phyloP scores from a whole-genome alignment of 2,888 invertebrate species.

The Eumerus sabulonum region DNA sequence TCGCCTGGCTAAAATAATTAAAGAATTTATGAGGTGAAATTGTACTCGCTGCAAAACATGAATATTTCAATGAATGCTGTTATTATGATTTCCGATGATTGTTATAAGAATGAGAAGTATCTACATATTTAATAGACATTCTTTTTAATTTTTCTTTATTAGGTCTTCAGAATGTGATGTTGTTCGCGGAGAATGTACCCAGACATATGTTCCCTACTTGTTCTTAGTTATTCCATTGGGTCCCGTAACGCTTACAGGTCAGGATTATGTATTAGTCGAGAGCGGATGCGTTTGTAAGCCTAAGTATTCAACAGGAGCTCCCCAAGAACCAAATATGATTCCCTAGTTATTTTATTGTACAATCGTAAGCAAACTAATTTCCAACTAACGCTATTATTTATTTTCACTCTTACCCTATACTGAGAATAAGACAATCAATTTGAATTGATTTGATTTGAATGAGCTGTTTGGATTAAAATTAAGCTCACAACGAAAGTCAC shows the following conservation, averaged over 20 bases:
- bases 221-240: slow-evolving; percentile 94
- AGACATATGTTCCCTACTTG: slow-evolving; percentile 91
- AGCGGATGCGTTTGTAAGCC: slow-evolving; percentile 95
- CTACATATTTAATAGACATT: background rate
- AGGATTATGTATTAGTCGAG: slow-evolving; percentile 96
- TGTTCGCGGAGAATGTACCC: slow-evolving; percentile 93
- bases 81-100: background rate
- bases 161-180: slow-evolving; percentile 94
- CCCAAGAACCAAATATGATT: slow-evolving; percentile 79
- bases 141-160: slow-evolving; percentile 74
- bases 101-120: background rate
- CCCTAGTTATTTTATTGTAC: slow-evolving; percentile 75
- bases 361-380: slow-evolving; percentile 36
- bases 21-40: no score
- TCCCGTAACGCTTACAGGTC: slow-evolving; percentile 93
- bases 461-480: slow-evolving; percentile 31
- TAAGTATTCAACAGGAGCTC: slow-evolving; percentile 78
- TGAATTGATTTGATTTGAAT: slow-evolving; percentile 53
- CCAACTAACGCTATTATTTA: slow-evolving; percentile 11
- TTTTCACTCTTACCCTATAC: slow-evolving; percentile 9
- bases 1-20: no score
- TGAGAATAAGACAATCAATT: slow-evolving; percentile 14
- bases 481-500: slow-evolving; percentile 5
- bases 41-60: no score
- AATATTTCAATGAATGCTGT: no score